A percentile compares a stretch with the other conserved stretches of the same genome.
These are phyloP conservation scores for Megaceryle torquata DNA, from an alignment of 2,113 vertebrate species.

Conservation along the genomic window DNA sequence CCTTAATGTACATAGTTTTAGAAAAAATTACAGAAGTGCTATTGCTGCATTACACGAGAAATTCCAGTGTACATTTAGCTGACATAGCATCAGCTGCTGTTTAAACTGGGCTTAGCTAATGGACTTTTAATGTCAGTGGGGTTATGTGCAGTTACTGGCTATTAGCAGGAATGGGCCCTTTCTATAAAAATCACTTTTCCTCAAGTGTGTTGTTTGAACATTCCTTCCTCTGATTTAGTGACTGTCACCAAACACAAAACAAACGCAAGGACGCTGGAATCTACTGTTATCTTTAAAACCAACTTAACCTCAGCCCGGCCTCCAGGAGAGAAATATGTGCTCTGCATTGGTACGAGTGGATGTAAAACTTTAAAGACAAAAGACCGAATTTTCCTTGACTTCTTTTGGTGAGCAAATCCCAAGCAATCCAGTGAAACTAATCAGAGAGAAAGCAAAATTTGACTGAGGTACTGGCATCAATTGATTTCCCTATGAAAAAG, in stretches of 20 bases:
- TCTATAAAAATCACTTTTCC: conserved; percentile 78
- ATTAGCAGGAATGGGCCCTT: conserved; percentile 77
- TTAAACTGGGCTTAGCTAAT: conserved; percentile 89
- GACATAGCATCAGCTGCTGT: conserved; percentile 85
- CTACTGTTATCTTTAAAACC: conserved; percentile 76
- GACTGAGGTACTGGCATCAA: neutral
- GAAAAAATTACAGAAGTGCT: conserved; percentile 71
- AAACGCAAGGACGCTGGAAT: conserved; percentile 73
- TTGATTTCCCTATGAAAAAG: neutral
- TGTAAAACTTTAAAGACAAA: conserved; percentile 34
- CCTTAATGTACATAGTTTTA: conserved; percentile 69
- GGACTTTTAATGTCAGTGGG: conserved; percentile 86
- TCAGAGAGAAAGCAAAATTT: neutral
- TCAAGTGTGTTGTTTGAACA: conserved; percentile 81
- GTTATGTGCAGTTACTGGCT: conserved; percentile 79
- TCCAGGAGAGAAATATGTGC: conserved; percentile 18
- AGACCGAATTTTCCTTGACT: neutral
- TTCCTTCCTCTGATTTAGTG: conserved; percentile 82
- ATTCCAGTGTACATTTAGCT: conserved; percentile 78
- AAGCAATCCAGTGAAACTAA: neutral
- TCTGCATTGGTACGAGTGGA: conserved; percentile 24
- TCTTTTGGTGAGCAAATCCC: neutral
- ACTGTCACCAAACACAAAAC: conserved; percentile 80
- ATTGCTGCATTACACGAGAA: conserved; percentile 72
- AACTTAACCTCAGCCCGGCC: conserved; percentile 66